These are phyloP conservation scores for Cossypha polioptera DNA, from an alignment of 2,797 vertebrate genomes.

Conservation along the genomic window DNA sequence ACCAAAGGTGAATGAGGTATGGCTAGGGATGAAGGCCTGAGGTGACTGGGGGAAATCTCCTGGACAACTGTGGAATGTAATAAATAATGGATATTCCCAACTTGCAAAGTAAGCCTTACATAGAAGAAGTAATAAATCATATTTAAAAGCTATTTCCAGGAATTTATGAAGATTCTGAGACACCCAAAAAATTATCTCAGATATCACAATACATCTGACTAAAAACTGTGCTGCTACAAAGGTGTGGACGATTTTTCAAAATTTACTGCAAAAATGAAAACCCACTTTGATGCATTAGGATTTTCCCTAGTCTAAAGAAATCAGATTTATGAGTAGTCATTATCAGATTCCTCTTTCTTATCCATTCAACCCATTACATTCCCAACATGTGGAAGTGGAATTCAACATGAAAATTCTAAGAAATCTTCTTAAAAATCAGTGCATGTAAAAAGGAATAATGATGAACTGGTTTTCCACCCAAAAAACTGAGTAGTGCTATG, in stretches of 20 bases:
- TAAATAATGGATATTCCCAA: background rate
- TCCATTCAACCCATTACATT: background rate
- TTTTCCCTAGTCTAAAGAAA: background rate
- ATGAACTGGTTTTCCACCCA: background rate
- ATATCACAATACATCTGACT: background rate
- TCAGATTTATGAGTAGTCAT: background rate
- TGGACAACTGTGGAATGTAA: background rate
- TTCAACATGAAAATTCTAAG: background rate
- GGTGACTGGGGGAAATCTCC: background rate
- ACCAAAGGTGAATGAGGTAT: background rate
- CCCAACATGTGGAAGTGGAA: background rate
- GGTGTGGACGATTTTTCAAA: fast-evolving
- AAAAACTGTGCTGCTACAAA: background rate
- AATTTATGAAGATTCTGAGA: background rate
- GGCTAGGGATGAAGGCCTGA: background rate
- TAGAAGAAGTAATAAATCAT: background rate
- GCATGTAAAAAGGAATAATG: background rate
- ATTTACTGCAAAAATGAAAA: background rate
- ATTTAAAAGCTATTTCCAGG: background rate
- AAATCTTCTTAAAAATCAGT: background rate
- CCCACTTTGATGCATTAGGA: background rate
- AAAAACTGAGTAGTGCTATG: background rate
- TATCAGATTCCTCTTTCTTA: background rate
- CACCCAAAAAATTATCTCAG: background rate
- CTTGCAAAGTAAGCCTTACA: background rate